A percentile compares a stretch with the other conserved stretches of the same genome.
Conservation (phyloP, 1,140 invertebrate species). For the Pemphigus obesinymphae region DNA sequence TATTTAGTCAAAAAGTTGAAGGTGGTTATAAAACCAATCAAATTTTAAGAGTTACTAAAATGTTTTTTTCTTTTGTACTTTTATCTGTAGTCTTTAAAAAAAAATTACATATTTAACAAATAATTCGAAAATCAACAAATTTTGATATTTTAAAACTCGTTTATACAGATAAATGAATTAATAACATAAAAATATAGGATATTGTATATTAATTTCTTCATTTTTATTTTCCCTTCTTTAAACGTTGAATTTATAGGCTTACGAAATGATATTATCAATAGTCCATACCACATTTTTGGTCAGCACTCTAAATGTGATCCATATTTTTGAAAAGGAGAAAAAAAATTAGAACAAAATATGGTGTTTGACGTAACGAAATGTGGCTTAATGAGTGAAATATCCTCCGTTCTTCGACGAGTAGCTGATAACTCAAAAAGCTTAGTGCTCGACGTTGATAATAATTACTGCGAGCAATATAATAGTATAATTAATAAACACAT, state of each 20-base stretch:
- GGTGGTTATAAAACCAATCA: neutral
- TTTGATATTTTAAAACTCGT: no score
- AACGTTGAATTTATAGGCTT: no score
- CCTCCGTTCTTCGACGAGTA: neutral
- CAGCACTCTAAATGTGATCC: neutral
- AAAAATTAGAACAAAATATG: neutral
- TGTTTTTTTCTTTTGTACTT: no score
- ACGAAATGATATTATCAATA: neutral
- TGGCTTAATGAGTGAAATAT: neutral
- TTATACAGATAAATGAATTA: no score
- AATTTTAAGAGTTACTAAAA: no score
- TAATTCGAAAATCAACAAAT: no score
- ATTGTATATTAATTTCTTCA: no score
- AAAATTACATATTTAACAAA: no score
- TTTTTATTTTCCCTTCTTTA: no score
- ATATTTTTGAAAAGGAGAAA: neutral
- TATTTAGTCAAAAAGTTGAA: neutral
- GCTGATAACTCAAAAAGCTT: neutral
- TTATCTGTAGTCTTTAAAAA: no score
- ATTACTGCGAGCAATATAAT: neutral
- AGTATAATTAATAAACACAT: neutral
- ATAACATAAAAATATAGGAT: no score
- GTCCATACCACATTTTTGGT: neutral
- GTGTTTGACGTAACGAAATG: neutral
- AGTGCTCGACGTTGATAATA: neutral